Percentiles rank a stretch among this genome's conserved stretches.
Evolutionary conservation across 2,113 vertebrate genomes (phyloP).

Genomic region (Leiothrix lutea): DNA sequence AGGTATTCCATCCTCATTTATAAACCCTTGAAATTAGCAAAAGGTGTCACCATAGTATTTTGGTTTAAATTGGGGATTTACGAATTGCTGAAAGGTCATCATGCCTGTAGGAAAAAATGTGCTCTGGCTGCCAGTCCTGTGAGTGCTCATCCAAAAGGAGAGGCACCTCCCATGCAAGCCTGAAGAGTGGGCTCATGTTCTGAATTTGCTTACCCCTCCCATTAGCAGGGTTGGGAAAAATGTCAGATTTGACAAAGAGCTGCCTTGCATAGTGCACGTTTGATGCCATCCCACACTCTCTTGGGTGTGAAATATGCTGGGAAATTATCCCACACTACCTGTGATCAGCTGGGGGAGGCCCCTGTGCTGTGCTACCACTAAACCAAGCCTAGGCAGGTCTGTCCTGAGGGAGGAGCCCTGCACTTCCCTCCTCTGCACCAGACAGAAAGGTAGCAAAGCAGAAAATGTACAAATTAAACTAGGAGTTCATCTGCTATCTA

Average conservation of each 20-base stretch:
- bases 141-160: background rate
- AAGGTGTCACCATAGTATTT: background rate
- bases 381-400: background rate
- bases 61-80: background rate
- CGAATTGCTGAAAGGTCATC: background rate
- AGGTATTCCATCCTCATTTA: background rate
- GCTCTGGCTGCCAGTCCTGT: background rate
- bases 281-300: background rate
- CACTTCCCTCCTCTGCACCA: background rate
- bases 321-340: background rate
- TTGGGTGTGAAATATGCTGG: background rate
- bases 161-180: background rate
- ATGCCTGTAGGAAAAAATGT: background rate
- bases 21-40: constrained; percentile 14
- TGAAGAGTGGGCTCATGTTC: background rate
- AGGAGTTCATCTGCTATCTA: background rate
- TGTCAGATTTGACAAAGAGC: background rate
- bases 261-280: background rate
- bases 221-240: background rate
- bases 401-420: background rate
- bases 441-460: background rate
- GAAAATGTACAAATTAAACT: background rate
- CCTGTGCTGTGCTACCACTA: background rate
- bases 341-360: background rate
- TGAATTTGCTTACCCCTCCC: background rate